Evolutionary conservation across 2,888 invertebrate species (phyloP).

Genomic region (Orthosia gracilis): DNA sequence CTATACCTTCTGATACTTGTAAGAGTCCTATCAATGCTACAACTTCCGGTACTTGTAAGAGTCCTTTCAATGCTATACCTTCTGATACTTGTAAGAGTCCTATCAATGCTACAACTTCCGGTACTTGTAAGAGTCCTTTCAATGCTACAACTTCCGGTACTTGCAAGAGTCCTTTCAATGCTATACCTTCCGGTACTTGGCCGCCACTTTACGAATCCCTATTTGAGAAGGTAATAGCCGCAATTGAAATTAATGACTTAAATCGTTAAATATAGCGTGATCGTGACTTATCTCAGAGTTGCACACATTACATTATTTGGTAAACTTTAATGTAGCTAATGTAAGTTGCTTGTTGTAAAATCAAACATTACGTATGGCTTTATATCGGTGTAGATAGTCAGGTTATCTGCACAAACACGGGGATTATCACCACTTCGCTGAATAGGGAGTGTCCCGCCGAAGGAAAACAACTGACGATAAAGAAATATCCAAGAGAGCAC

Average conservation of each 20-base stretch:
- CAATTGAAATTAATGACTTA: constrained; percentile 16
- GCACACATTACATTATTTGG: constrained; percentile 22
- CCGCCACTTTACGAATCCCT: too few relatives aligned
- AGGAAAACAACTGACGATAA: constrained; percentile 47
- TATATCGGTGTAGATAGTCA: constrained; percentile 52
- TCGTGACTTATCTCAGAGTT: constrained; percentile 39
- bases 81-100: too few relatives aligned
- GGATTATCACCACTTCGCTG: constrained; percentile 52
- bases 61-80: too few relatives aligned
- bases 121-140: too few relatives aligned
- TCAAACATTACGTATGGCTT: constrained; percentile 43
- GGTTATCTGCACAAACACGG: constrained; percentile 56
- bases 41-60: too few relatives aligned
- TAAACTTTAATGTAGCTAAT: constrained; percentile 48
- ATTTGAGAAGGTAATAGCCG: not conserved
- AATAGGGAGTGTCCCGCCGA: constrained; percentile 50
- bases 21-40: too few relatives aligned
- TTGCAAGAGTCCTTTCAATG: too few relatives aligned
- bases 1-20: too few relatives aligned
- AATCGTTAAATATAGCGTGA: constrained; percentile 10
- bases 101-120: too few relatives aligned
- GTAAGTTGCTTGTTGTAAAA: constrained; percentile 54
- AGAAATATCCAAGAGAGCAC: constrained; percentile 29
- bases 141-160: too few relatives aligned
- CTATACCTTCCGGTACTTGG: too few relatives aligned